Conservation (phyloP, 53 echinoderm and acorn worm genomes). For the Arbacia lixula region DNA sequence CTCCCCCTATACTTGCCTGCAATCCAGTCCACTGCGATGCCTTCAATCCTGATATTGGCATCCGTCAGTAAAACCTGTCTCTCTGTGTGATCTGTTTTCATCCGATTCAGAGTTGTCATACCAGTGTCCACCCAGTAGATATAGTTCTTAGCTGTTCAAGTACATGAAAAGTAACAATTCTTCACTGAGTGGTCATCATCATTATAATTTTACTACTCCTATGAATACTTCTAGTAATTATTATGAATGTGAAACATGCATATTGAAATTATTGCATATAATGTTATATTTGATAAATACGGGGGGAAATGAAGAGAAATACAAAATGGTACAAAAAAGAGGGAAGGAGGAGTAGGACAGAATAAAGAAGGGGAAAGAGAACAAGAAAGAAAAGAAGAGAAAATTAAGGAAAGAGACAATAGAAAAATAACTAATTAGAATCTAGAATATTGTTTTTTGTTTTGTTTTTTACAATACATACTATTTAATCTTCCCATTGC, state of each 20-base stretch:
- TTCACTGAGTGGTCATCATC: background rate
- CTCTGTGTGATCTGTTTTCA: slow-evolving; percentile 77
- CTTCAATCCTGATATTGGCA: slow-evolving; percentile 73
- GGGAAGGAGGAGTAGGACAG: too few relatives aligned
- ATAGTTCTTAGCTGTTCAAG: slow-evolving; percentile 64
- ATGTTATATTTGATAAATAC: too few relatives aligned
- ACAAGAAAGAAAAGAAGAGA: too few relatives aligned
- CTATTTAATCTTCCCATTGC: too few relatives aligned
- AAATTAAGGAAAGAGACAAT: too few relatives aligned
- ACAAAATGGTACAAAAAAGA: too few relatives aligned
- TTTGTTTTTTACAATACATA: too few relatives aligned
- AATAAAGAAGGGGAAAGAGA: too few relatives aligned
- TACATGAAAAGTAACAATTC: background rate
- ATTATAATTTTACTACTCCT: background rate
- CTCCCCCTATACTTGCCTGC: too few relatives aligned
- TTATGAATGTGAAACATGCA: background rate
- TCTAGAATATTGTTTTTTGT: too few relatives aligned
- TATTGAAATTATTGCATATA: background rate
- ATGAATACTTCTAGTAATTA: background rate
- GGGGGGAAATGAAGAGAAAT: too few relatives aligned
- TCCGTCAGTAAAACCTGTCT: slow-evolving; percentile 61
- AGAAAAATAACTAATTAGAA: too few relatives aligned
- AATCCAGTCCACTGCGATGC: slow-evolving; percentile 79
- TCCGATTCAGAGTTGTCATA: slow-evolving; percentile 56
- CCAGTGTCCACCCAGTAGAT: slow-evolving; percentile 93